These are phyloP conservation scores for Protosalanx chinensis DNA, from an alignment of 2,797 vertebrate species.

Conservation along the genomic window DNA sequence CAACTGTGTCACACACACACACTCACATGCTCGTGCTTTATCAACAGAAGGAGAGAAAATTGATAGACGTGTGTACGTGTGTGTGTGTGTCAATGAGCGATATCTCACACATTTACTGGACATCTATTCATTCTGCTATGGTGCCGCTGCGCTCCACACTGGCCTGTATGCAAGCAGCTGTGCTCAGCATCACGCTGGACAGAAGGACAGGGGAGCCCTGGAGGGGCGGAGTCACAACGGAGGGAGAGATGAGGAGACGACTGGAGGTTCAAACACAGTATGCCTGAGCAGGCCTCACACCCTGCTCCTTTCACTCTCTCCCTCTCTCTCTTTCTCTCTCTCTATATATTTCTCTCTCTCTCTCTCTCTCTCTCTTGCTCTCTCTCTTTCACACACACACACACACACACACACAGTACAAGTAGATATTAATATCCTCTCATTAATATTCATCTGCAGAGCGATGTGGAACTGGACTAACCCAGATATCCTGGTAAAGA, in stretches of 20 bases:
- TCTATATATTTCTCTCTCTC: neutral
- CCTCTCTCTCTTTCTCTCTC: neutral
- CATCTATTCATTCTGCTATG: too few species aligned
- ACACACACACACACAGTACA: neutral
- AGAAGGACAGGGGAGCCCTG: too few species aligned
- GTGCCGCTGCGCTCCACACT: too few species aligned
- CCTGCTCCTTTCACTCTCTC: too few species aligned
- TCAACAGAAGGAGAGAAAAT: neutral
- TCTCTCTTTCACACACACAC: neutral
- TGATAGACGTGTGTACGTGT: neutral
- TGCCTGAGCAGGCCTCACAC: too few species aligned
- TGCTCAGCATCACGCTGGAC: too few species aligned
- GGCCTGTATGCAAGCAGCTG: too few species aligned
- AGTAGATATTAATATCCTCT: slow-evolving; percentile 34
- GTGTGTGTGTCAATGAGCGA: neutral
- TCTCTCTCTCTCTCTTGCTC: neutral
- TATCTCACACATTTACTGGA: too few species aligned
- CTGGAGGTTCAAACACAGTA: too few species aligned
- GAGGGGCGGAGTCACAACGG: too few species aligned
- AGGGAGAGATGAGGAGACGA: too few species aligned
- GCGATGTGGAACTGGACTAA: neutral
- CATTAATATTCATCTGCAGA: slow-evolving; percentile 32
- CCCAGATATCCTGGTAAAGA: neutral
- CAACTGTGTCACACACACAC: neutral
- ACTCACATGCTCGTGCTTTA: neutral